These are phyloP conservation scores for Synanthedon formicaeformis DNA, from an alignment of 2,888 invertebrate species.

Conservation along the genomic window DNA sequence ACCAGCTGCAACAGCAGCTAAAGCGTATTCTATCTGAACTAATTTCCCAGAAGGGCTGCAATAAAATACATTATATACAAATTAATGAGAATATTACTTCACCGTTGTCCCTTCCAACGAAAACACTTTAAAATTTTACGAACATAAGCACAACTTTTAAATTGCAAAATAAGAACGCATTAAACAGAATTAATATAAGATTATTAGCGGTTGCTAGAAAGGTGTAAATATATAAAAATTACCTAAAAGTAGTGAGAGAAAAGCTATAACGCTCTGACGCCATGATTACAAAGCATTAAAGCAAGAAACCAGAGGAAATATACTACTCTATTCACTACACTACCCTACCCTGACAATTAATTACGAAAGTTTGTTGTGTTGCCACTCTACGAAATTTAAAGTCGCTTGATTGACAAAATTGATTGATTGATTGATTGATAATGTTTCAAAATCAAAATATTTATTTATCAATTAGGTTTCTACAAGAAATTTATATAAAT, in stretches of 20 bases:
- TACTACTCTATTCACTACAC: too few relatives aligned
- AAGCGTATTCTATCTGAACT: slow-evolving; percentile 99
- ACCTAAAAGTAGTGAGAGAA: slow-evolving; percentile 84
- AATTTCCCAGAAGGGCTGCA: slow-evolving; percentile 97
- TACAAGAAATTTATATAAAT: too few relatives aligned
- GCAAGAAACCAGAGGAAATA: slow-evolving; percentile 27
- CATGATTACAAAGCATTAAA: slow-evolving; percentile 78
- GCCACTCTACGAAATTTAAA: too few relatives aligned
- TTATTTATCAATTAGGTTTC: too few relatives aligned
- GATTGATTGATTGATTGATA: too few relatives aligned
- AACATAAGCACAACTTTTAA: too few relatives aligned
- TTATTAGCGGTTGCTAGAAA: neutral
- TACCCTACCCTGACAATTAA: too few relatives aligned
- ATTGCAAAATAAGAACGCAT: neutral
- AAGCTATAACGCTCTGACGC: slow-evolving; percentile 97
- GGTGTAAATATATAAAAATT: slow-evolving; percentile 31
- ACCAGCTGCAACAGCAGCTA: slow-evolving; percentile 98
- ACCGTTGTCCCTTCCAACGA: neutral
- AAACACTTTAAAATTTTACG: neutral
- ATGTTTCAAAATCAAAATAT: too few relatives aligned
- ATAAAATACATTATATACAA: slow-evolving; percentile 15
- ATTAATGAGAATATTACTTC: neutral
- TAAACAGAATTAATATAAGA: neutral
- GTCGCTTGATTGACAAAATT: too few relatives aligned
- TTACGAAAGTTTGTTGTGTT: too few relatives aligned